Evolutionary conservation across 2,797 vertebrate genomes (phyloP).

Genomic region (Notoglanidium macrostoma): DNA sequence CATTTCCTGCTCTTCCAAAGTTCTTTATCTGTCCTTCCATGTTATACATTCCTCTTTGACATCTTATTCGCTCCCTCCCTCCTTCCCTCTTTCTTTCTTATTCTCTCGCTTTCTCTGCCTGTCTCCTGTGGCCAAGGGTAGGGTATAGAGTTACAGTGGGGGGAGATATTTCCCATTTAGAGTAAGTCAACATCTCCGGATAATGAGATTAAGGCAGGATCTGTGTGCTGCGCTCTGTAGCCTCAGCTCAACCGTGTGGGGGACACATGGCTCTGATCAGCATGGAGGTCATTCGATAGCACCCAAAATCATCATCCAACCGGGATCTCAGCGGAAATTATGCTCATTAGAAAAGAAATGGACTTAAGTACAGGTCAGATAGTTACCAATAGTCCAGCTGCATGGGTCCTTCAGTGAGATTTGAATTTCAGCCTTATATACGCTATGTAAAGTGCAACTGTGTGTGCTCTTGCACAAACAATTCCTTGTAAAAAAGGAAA

Average conservation of each 20-base stretch:
- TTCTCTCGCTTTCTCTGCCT: constrained; percentile 14
- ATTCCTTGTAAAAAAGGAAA: neutral
- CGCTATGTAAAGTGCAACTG: neutral
- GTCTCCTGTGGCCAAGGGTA: constrained; percentile 43
- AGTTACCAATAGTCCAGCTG: constrained; percentile 12
- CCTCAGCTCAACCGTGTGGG: constrained; percentile 66
- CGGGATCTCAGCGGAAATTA: constrained; percentile 68
- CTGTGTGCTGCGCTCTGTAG: constrained; percentile 43
- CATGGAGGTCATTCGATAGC: constrained; percentile 75
- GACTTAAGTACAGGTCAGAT: constrained; percentile 20
- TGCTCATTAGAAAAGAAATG: constrained; percentile 66
- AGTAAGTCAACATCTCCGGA: constrained; percentile 78
- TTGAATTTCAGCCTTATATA: neutral
- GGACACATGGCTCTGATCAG: constrained; percentile 83
- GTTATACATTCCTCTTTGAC: constrained; percentile 23
- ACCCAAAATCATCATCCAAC: constrained; percentile 74
- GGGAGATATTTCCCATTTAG: constrained; percentile 79
- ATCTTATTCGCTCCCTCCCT: constrained; percentile 6
- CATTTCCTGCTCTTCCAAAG: constrained; percentile 46
- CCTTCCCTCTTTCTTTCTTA: constrained; percentile 6
- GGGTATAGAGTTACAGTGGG: constrained; percentile 79
- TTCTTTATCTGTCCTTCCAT: constrained; percentile 37
- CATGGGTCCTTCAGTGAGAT: neutral
- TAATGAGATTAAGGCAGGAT: constrained; percentile 81
- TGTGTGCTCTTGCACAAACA: neutral